Evolutionary conservation across 2,888 invertebrate genomes (phyloP), one percentile per base, ranked within the genome.

Genomic region (Heliconius sara): DNA sequence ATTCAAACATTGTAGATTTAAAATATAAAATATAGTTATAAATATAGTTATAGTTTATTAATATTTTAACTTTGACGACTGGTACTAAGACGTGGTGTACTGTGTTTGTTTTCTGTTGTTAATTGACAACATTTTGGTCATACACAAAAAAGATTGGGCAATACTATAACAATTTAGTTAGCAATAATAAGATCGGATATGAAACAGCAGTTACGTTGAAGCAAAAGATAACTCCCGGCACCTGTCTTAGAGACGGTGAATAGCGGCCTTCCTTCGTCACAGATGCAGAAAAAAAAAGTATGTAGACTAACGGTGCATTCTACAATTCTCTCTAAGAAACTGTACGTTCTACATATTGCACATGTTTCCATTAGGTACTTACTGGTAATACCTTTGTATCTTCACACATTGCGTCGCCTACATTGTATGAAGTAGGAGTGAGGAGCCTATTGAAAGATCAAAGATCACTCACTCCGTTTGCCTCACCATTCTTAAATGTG

Each of bases 181-280:
- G 47, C 57, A 73, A n/a, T n/a, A 3, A 60, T 57, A 57, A 22
- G 7, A 57, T 22, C 19, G 22, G 3, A 57, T n/a, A 57, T 57
- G 3, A 57, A 57, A 57, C 3, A 16, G 57, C 57, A 57, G 57
- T 57, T 57, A 22, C 22, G 57, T 57, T n/a, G 3, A 57, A 57
- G 7, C 7, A 86, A 88, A 89, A 84, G 85, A 87, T 88, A 89
- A 88, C 87, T 85, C 47, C 13, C 86, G 88, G 89, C 89, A 92
- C 88, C 89, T 91, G 89, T 88, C 87, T 84, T 85, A 84, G 87
- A 86, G 87, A 86, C 89, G 88, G 89, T 90, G 89, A 90, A 88
- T 93, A 93, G 93, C 93, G 91, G 92, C 89, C 87, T 84, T 86
- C 86, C 84, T 82, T 83, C 88, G 88, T 89, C 88, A 87, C 88